Evolutionary conservation across 2,888 invertebrate genomes (phyloP).

Genomic region (Plemyria rubiginata): DNA sequence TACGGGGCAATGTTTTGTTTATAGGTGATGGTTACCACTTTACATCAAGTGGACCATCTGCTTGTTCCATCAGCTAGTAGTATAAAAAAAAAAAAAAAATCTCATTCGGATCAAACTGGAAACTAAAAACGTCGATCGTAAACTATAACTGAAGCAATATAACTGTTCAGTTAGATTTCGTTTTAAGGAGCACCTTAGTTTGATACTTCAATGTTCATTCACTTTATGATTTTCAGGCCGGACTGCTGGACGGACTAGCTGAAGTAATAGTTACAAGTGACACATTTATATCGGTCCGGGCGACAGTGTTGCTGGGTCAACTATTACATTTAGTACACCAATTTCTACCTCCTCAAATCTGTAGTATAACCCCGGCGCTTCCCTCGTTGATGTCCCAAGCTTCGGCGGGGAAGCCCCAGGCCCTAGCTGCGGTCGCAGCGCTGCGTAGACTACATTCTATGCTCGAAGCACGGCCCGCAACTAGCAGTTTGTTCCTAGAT

Average conservation of each 20-base stretch:
- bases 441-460: constrained; percentile 91
- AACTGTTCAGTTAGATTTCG: too few relatives aligned
- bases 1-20: too few relatives aligned
- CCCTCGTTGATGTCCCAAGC: constrained; percentile 93
- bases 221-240: constrained; percentile 78
- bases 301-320: constrained; percentile 95
- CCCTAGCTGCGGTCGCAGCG: constrained; percentile 92
- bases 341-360: constrained; percentile 94
- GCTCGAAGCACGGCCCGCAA: constrained; percentile 92
- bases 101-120: too few relatives aligned
- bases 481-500: constrained; percentile 93
- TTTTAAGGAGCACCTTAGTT: too few relatives aligned
- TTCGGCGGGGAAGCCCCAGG: constrained; percentile 91
- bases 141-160: background rate
- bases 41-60: too few relatives aligned
- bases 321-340: constrained; percentile 94
- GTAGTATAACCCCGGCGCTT: constrained; percentile 88
- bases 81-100: too few relatives aligned
- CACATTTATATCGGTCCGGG: constrained; percentile 94
- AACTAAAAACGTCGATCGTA: too few relatives aligned
- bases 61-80: too few relatives aligned
- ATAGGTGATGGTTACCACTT: too few relatives aligned
- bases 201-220: background rate
- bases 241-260: constrained; percentile 94
- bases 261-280: constrained; percentile 96